These are phyloP conservation scores for Melanophora roralis DNA, from an alignment of 2,888 invertebrate species.

Conservation along the genomic window DNA sequence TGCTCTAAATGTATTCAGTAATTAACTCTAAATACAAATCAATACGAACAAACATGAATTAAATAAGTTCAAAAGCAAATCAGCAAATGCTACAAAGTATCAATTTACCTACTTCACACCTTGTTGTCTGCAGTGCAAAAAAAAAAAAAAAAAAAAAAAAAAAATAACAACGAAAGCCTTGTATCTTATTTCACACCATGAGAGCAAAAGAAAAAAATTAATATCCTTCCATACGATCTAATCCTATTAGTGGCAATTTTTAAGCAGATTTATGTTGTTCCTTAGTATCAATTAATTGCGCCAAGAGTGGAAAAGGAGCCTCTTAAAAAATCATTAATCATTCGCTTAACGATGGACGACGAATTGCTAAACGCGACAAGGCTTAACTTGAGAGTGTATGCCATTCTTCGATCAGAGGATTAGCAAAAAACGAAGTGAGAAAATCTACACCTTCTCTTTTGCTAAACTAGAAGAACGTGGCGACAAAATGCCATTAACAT, in stretches of 20 bases:
- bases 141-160: constrained; percentile 13
- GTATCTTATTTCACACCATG: constrained; percentile 47
- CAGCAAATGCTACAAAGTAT: constrained; percentile 30
- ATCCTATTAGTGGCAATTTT: constrained; percentile 74
- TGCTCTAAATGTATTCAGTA: constrained; percentile 34
- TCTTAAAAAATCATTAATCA: constrained; percentile 77
- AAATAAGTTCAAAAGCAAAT: constrained; percentile 3
- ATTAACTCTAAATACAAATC: constrained; percentile 51
- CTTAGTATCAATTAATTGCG: constrained; percentile 73
- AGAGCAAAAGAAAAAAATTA: constrained; percentile 14
- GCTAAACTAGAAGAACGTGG: constrained; percentile 31
- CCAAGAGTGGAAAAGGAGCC: constrained; percentile 68
- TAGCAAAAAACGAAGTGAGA: constrained; percentile 32
- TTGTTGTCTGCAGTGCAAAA: constrained; percentile 34
- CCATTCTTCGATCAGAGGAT: background rate
- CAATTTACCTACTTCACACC: constrained; percentile 58
- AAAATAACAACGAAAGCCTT: constrained; percentile 15
- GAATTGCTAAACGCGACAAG: constrained; percentile 41
- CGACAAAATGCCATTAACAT: constrained; percentile 59
- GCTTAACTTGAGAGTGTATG: background rate
- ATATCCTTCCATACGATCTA: constrained; percentile 62
- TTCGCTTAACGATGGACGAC: constrained; percentile 72
- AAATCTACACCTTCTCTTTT: constrained; percentile 50
- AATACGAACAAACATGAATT: constrained; percentile 40
- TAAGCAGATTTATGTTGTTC: constrained; percentile 74